Percentiles rank a stretch among this genome's conserved stretches.
These are phyloP conservation scores for Progne subis DNA, from an alignment of 2,113 vertebrate genomes.

Conservation along the genomic window DNA sequence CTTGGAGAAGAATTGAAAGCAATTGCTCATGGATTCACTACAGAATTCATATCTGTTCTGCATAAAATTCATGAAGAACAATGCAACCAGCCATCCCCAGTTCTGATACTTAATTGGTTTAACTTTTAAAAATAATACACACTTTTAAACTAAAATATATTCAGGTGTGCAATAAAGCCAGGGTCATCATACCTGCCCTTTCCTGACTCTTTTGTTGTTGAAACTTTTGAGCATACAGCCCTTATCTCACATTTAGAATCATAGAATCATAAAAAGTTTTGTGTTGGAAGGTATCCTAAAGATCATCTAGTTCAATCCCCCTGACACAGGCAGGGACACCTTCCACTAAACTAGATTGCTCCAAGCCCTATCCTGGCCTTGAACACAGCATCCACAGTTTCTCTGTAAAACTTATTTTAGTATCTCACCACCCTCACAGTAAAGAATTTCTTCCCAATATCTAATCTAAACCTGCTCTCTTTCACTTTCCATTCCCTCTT, in stretches of 20 bases:
- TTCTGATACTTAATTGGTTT: background rate
- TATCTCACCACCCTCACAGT: background rate
- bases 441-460: background rate
- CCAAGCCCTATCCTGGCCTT: background rate
- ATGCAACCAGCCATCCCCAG: background rate
- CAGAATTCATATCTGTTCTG: conserved; percentile 17
- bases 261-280: background rate
- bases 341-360: background rate
- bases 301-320: background rate
- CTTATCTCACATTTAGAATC: background rate
- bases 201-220: background rate
- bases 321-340: background rate
- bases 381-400: background rate
- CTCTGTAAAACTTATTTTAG: background rate
- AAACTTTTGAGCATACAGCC: background rate
- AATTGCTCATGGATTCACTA: conserved; percentile 38
- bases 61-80: conserved; percentile 60
- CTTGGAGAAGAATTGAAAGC: conserved; percentile 55
- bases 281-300: background rate
- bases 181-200: accelerated
- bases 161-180: background rate
- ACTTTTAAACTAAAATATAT: background rate
- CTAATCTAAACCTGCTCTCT: background rate
- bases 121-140: background rate
- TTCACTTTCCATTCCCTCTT: background rate